Evolutionary conservation across 30 jellyfish, hydroid and myxozoan species (phyloP).

Genomic region (Cassiopea xamachana): DNA sequence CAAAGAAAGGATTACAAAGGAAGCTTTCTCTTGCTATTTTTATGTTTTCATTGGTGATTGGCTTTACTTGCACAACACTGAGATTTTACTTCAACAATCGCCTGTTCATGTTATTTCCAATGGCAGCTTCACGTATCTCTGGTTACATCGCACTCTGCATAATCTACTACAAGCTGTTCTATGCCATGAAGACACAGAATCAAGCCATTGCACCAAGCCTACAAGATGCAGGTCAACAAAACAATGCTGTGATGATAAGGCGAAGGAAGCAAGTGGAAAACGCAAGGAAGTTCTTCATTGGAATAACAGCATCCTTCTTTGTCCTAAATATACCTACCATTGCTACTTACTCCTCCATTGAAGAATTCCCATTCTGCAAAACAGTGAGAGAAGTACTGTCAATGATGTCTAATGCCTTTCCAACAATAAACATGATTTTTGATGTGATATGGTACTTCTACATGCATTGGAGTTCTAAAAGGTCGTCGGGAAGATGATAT

Average conservation of each 20-base stretch:
- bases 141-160: conserved; percentile 11
- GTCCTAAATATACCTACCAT: not conserved
- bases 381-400: not conserved
- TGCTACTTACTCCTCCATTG: not conserved
- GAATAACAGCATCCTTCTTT: not conserved
- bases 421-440: not conserved
- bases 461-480: not conserved
- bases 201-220: not conserved
- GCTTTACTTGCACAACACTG: not conserved
- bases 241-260: not conserved
- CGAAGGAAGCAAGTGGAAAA: not conserved
- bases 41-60: not conserved
- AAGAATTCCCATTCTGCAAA: not conserved
- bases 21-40: not conserved
- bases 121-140: not conserved
- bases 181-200: not conserved
- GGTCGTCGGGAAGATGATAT: not conserved
- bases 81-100: not conserved
- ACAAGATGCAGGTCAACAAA: not conserved
- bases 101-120: not conserved
- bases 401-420: not conserved
- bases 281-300: conserved; percentile 12
- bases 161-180: not conserved
- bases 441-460: not conserved
- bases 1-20: not conserved